Percentiles rank a stretch among this genome's conserved stretches.
Evolutionary conservation across 1,140 invertebrate genomes (phyloP).

Genomic region (Brachionus rubens): DNA sequence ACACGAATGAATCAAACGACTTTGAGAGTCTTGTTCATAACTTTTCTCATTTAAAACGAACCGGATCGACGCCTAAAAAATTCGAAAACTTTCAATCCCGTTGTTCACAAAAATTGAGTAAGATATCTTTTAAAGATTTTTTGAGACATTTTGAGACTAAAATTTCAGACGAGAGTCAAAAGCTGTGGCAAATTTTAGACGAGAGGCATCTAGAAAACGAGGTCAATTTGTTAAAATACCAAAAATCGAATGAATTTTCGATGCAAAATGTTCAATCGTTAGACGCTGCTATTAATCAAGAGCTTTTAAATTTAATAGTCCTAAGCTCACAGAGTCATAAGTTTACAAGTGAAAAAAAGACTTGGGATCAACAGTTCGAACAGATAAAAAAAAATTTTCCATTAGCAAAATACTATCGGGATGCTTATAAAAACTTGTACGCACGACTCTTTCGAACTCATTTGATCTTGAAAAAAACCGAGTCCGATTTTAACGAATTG

Average conservation of each 20-base stretch:
- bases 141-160: background rate
- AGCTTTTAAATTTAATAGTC: background rate
- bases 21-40: background rate
- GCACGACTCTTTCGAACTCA: background rate
- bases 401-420: background rate
- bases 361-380: background rate
- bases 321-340: background rate
- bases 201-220: background rate
- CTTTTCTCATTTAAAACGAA: background rate
- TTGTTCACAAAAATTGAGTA: too few relatives aligned
- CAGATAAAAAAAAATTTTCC: background rate
- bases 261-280: background rate
- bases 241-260: slow-evolving; percentile 9
- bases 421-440: background rate
- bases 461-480: background rate
- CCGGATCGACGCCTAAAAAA: too few relatives aligned
- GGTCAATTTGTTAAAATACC: background rate
- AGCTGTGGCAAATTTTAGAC: background rate
- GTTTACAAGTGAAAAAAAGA: background rate
- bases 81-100: too few relatives aligned
- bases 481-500: background rate
- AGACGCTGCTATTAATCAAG: background rate
- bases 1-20: background rate
- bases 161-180: background rate
- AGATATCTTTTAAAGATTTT: background rate